phyloP scores from a whole-genome alignment of 1,140 invertebrate genomes.

The Pantala flavescens region DNA sequence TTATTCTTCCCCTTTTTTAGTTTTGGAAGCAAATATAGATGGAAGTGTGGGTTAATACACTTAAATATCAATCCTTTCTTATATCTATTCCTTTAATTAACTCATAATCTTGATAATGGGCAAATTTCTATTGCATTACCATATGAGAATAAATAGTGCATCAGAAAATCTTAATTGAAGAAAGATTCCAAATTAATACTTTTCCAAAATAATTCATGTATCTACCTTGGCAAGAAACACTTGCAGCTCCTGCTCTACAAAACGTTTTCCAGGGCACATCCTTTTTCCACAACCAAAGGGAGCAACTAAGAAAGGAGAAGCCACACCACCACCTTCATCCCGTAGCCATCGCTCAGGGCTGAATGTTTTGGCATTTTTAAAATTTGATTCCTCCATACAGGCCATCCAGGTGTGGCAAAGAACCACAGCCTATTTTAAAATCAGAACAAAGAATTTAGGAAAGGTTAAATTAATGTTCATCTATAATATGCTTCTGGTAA shows the following conservation, averaged over 20 bases:
- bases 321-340: slow-evolving; percentile 31
- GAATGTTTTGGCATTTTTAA: slow-evolving; percentile 59
- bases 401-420: slow-evolving; percentile 76
- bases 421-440: slow-evolving; percentile 58
- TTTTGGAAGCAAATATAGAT: no score
- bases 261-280: slow-evolving; percentile 72
- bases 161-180: no score
- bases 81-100: no score
- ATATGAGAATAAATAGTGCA: no score
- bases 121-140: no score
- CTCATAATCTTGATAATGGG: no score
- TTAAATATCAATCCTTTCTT: no score
- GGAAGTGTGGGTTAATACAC: no score
- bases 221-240: slow-evolving; percentile 60
- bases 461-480: not conserved
- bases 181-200: no score
- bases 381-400: slow-evolving; percentile 66
- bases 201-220: not conserved
- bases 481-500: no score
- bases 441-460: not conserved
- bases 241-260: slow-evolving; percentile 65
- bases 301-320: slow-evolving; percentile 52
- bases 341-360: slow-evolving; percentile 71
- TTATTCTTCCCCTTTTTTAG: no score
- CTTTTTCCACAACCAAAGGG: slow-evolving; percentile 79